Evolutionary conservation across 2,888 invertebrate genomes (phyloP), one percentile per base, ranked within the genome.

Genomic region (Caenorhabditis sp.): DNA sequence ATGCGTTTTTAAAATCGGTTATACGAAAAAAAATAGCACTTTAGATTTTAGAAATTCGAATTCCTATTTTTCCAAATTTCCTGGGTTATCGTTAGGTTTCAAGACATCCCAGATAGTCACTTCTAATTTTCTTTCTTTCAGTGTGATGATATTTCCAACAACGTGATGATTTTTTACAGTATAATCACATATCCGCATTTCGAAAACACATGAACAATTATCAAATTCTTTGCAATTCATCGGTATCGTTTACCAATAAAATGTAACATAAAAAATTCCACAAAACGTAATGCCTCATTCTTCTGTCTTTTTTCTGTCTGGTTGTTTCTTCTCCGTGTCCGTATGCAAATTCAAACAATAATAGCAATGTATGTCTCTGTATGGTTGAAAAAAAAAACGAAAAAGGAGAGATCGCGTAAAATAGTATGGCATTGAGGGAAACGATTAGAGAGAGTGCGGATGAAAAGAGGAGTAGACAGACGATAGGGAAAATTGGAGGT

Each of bases 391-490:
- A 17, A 43, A 6, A 14, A 43, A 43, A n/a, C n/a, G n/a, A 43
- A 43, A 43, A 17, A 14, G 43, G 14, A 43, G 5, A 43, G 43
- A 43, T 43, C 43, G 43, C 43, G 43, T 43, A 43, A 43, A 43
- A 43, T 43, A 43, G 43, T 43, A 43, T 43, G 43, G 43, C 43
- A 43, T 43, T 43, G 43, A 43, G 43, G 43, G 43, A 43, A 43
- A 43, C 43, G 17, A 17, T 43, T 43, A 43, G 43, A 43, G n/a
- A n/a, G 43, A 43, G 43, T 43, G 17, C 2, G 17, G 43, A 43
- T 17, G 17, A 17, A 43, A 43, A 17, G 43, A 43, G 43, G 43
- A 14, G 14, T 43, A 43, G 43, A 43, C 43, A 43, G 10, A 10
- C 43, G 3, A 43, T 3, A 43, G 12, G 36, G 43, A 43, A 31